Percentiles rank a stretch among this genome's conserved stretches.
Conservation (phyloP, 1,140 invertebrate species). For the Heliconius congener region DNA sequence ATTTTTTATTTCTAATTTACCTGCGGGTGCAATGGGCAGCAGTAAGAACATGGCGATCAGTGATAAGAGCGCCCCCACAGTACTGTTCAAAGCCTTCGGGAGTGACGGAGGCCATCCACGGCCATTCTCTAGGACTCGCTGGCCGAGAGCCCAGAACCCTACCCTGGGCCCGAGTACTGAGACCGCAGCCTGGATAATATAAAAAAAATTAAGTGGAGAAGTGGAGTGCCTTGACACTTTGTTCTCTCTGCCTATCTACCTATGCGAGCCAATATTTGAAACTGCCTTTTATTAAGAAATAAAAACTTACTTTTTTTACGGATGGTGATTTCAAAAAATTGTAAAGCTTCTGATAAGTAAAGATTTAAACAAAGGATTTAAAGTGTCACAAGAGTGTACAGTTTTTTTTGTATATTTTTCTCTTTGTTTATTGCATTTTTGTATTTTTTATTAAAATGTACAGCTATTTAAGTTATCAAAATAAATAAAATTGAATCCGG, state of each 20-base stretch:
- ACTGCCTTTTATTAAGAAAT: too few species aligned
- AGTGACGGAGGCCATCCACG: conserved; percentile 90
- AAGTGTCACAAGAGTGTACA: background rate
- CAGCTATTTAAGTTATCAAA: too few species aligned
- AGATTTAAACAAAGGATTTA: background rate
- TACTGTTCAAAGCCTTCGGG: conserved; percentile 82
- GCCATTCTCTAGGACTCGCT: conserved; percentile 88
- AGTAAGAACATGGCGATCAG: conserved; percentile 89
- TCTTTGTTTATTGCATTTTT: background rate
- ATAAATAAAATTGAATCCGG: background rate
- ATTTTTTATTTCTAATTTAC: conserved; percentile 38
- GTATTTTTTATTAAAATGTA: background rate
- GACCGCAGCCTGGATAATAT: conserved; percentile 83
- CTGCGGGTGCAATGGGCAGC: conserved; percentile 89
- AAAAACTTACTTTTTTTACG: too few species aligned
- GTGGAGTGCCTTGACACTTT: background rate
- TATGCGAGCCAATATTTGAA: background rate
- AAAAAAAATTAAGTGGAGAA: background rate
- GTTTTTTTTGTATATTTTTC: background rate
- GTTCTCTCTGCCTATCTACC: background rate
- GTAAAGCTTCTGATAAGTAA: too few species aligned
- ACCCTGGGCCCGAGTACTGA: conserved; percentile 81
- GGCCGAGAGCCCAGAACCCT: conserved; percentile 84
- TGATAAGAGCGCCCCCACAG: conserved; percentile 91
- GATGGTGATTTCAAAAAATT: too few species aligned